Evolutionary conservation across 2,888 invertebrate species (phyloP).

Genomic region (Ernsta delagoae): DNA sequence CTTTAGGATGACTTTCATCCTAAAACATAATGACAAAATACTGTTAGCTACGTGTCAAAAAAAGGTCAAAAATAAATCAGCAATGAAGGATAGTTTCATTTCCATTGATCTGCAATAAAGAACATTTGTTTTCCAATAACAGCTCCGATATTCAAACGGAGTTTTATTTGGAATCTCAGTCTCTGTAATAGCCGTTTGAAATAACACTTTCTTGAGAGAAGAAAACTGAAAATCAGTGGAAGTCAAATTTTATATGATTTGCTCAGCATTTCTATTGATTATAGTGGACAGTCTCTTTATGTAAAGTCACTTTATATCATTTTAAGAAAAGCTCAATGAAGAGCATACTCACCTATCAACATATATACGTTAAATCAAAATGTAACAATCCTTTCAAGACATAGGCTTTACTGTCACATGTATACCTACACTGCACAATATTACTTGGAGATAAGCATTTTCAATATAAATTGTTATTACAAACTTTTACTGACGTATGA

Average conservation of each 20-base stretch:
- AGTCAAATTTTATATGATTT: not conserved
- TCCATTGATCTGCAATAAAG: conserved; percentile 17
- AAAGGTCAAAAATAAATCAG: conserved; percentile 6
- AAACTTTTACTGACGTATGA: too few species aligned
- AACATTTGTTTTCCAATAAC: conserved; percentile 37
- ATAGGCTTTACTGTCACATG: too few species aligned
- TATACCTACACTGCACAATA: too few species aligned
- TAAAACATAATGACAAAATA: too few species aligned
- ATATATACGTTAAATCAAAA: too few species aligned
- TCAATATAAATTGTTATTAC: too few species aligned
- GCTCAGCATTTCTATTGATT: not conserved
- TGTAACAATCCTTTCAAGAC: too few species aligned
- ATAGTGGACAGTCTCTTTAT: not conserved
- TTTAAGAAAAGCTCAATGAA: too few species aligned
- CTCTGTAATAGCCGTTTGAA: conserved; percentile 8
- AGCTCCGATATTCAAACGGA: conserved; percentile 52
- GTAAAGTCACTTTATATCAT: not conserved
- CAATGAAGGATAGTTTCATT: conserved; percentile 24
- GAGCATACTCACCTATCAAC: too few species aligned
- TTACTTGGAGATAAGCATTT: too few species aligned
- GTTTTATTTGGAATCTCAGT: conserved; percentile 9
- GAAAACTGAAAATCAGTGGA: conserved; percentile 6
- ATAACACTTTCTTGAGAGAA: not conserved
- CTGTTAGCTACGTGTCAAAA: not conserved
- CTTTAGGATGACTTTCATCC: too few species aligned